Base-by-base conservation (phyloP, 1,140 invertebrate species). In the Zaprionus africanus region DNA sequence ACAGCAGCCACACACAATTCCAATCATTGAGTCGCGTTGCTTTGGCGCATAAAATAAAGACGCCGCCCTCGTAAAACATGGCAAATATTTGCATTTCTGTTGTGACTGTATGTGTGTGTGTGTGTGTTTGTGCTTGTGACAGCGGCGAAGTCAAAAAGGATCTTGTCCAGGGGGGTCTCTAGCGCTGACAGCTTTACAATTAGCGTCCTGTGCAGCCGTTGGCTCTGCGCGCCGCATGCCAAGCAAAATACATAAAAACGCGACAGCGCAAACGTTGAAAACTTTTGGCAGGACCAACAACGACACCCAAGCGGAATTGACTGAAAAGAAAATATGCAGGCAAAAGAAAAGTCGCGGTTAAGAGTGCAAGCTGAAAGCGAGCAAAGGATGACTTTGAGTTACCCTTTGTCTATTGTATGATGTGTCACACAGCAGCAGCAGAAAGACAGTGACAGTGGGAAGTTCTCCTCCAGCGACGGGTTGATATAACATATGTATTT, bases 81-180 rank as follows among this genome's bases (percentile, higher is more conserved):
- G 53, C 63, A 78, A 87, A 86, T 86, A 86, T 86, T 86, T 86
- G 84, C 83, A 88, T 88, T 80, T 78, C 51, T 59, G 51, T 12
- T 46, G n/a, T 41, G 15, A 7, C 22, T 43, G 4, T 49, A 9
- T 49, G 46, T 49, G 46, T 49, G 19, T 49, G 17, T 17, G 43
- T 49, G 43, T 49, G 17, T 19, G 43, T 17, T 51, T 51, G 19
- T 51, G 38, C 41, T 19, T 38, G 17, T 54, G 49, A 31, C 34
- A 71, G 59, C 49, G 19, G 36, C 19, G 46, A 71, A 68, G 61
- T 60, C 70, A 54, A 73, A 67, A 58, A 34, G 72, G 41, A 76
- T 59, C 59, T 75, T 26, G n/a, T 24, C 22, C 36, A 49, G 49
- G 38, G 59, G 41, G 54, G 31, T 38, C 53, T 38, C 13, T n/a